Conservation (phyloP, 2,797 vertebrate species). For the Helarctos malayanus region DNA sequence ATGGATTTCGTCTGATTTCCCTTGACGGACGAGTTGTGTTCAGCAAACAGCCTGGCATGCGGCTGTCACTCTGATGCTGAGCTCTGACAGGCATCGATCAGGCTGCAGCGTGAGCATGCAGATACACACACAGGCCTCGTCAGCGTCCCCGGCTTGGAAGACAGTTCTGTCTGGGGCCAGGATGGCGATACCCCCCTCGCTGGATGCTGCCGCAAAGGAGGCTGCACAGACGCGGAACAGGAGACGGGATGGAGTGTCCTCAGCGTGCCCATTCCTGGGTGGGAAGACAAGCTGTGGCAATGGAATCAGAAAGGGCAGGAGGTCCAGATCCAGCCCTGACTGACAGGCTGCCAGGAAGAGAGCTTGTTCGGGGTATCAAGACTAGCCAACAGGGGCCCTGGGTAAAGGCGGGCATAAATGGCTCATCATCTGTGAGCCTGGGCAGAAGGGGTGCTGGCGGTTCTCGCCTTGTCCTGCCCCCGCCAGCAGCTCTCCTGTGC, state of each 20-base stretch:
- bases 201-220: background rate
- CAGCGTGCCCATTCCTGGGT: background rate
- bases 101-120: conserved; percentile 79
- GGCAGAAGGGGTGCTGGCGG: background rate
- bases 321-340: conserved; percentile 14
- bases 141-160: conserved; percentile 21
- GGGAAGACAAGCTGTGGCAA: background rate
- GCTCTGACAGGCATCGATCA: conserved; percentile 83
- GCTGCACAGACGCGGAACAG: too few relatives aligned
- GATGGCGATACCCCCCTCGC: background rate
- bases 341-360: conserved; percentile 45
- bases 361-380: background rate
- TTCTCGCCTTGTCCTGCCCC: background rate
- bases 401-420: background rate
- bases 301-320: background rate
- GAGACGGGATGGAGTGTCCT: background rate
- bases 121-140: conserved; percentile 37
- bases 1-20: conserved; percentile 82
- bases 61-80: conserved; percentile 77
- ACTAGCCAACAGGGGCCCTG: background rate
- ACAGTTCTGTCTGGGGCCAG: conserved; percentile 38
- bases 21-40: conserved; percentile 79
- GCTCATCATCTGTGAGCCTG: background rate
- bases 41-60: conserved; percentile 76
- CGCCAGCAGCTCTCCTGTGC: background rate